Evolutionary conservation across 2,888 invertebrate species (phyloP), one percentile per base, ranked within the genome.

Genomic region (Chaetoderma sp.): DNA sequence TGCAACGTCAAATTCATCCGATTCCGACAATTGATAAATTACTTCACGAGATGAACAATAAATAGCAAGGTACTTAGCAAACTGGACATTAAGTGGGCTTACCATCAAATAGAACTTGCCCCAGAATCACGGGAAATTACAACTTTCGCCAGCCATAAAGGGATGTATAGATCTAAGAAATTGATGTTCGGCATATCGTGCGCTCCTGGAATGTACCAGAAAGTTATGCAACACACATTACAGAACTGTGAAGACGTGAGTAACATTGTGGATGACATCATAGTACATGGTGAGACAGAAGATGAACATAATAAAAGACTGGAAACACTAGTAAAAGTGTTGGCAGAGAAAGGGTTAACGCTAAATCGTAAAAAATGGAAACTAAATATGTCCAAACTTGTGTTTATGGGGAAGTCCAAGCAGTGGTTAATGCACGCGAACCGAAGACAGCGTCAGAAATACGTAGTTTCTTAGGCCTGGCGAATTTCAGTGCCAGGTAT

Each of bases 41-140:
- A 1, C 65, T 65, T 49, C 55, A 66, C 18, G 49, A 57, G 2
- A 13, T 74, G n/a, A 62, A 68, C 27, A 33, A 61, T 16, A 13
- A 60, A 27, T 1, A 56, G 65, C 10, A 70, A 42, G 44, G 60
- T 75, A 1, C 77, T 75, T 50, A 64, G 58, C 36, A 78, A 74
- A 28, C 49, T 77, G 3, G 78, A 78, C 58, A 61, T 79, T 0
- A 73, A 67, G 42, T 68, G 59, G 64, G 75, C 68, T 0, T 79
- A 70, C 52, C 74, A 76, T 28, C 73, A 78, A 44, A 60, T 74
- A 1, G 75, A 76, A 44, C 50, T 75, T 10, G 49, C 50, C 8
- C 66, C 68, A 27, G 68, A 69, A 25, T 76, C 73, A 5, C 50
- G 76, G 5, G 64, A 69, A 2, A 76, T 78, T 4, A 77, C 77